phyloP scores from a whole-genome alignment of 2,888 invertebrate species.

The Limenitis camilla region DNA sequence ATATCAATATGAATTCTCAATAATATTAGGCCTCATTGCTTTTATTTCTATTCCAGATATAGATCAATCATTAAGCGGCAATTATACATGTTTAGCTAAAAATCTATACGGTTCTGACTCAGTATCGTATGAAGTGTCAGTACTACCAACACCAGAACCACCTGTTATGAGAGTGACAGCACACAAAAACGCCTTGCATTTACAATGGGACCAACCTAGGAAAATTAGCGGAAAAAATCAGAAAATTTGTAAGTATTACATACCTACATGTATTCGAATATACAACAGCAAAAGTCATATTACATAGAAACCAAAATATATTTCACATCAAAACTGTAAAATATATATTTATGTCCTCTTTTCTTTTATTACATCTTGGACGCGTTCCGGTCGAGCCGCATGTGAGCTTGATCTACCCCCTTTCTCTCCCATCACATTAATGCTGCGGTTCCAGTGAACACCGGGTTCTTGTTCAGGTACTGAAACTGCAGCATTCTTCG shows the following conservation, averaged over 20 bases:
- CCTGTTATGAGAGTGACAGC: conserved; percentile 75
- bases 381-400: no score
- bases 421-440: no score
- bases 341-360: no score
- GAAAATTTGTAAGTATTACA: conserved; percentile 51
- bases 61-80: conserved; percentile 82
- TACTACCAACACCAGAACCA: conserved; percentile 82
- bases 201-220: conserved; percentile 77
- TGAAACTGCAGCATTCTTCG: no score
- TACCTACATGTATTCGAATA: not conserved
- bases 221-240: conserved; percentile 43
- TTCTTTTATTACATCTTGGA: no score
- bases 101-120: conserved; percentile 91
- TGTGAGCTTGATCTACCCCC: no score
- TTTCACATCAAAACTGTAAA: no score
- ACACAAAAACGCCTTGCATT: conserved; percentile 59
- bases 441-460: no score
- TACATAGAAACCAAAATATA: not conserved
- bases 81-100: conserved; percentile 86
- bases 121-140: conserved; percentile 84
- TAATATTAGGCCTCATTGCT: not conserved
- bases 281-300: not conserved
- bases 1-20: no score
- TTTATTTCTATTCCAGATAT: conserved; percentile 68
- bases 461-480: no score